Conservation (phyloP, 2,888 invertebrate species). For the Serrognathus titanus region DNA sequence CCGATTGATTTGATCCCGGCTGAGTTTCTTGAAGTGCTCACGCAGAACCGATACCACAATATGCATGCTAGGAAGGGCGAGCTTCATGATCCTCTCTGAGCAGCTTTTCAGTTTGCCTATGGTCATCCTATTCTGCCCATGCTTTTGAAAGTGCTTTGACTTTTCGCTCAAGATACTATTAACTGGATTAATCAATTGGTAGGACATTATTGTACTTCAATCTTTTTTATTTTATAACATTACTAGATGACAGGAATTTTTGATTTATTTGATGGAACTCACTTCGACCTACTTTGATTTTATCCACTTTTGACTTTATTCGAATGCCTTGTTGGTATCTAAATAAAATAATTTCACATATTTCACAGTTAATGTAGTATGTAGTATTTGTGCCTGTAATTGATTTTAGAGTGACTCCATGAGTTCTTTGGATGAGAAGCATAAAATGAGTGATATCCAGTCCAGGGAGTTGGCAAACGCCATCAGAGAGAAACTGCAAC, state of each 20-base stretch:
- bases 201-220: too few relatives aligned
- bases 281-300: too few relatives aligned
- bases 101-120: background rate
- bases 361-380: too few relatives aligned
- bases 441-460: conserved; percentile 33
- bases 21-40: conserved; percentile 12
- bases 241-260: too few relatives aligned
- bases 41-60: conserved; percentile 11
- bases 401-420: conserved; percentile 10
- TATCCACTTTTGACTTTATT: too few relatives aligned
- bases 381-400: background rate
- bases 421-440: conserved; percentile 25
- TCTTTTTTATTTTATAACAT: too few relatives aligned
- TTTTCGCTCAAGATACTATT: too few relatives aligned
- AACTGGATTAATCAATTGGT: too few relatives aligned
- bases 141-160: too few relatives aligned
- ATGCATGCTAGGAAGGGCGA: conserved; percentile 14
- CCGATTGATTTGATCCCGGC: conserved; percentile 6
- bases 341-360: too few relatives aligned
- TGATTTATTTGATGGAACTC: too few relatives aligned
- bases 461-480: conserved; percentile 64
- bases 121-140: background rate
- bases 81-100: conserved; percentile 7
- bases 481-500: conserved; percentile 71
- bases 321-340: too few relatives aligned